phyloP scores from a whole-genome alignment of 2,888 invertebrate genomes.

The Acrobasis suavella region DNA sequence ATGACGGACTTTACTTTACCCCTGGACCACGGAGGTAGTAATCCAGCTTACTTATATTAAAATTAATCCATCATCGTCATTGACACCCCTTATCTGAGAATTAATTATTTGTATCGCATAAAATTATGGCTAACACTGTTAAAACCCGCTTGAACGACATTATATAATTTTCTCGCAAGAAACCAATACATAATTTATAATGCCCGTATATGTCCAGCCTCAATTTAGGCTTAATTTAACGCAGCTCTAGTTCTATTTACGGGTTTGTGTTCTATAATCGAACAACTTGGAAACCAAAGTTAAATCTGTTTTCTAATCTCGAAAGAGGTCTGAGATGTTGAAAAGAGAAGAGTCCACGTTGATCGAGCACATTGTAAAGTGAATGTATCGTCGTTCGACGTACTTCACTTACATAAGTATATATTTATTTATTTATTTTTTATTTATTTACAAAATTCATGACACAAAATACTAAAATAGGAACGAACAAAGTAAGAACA shows the following conservation, averaged over 20 bases:
- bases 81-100: too few species aligned
- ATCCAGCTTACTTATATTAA: too few species aligned
- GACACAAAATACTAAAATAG: too few species aligned
- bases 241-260: neutral
- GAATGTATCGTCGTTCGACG: too few species aligned
- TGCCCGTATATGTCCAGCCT: neutral
- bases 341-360: neutral
- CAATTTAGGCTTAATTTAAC: neutral
- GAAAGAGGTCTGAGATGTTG: neutral
- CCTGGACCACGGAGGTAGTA: too few species aligned
- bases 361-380: neutral
- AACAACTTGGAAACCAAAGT: neutral
- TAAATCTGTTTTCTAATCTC: neutral
- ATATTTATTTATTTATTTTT: too few species aligned
- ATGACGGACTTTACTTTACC: too few species aligned
- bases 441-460: too few species aligned
- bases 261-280: neutral
- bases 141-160: neutral
- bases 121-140: neutral
- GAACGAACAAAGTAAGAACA: too few species aligned
- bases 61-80: too few species aligned
- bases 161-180: neutral
- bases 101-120: too few species aligned
- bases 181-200: neutral
- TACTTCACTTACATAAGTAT: too few species aligned